phyloP scores from a whole-genome alignment of 1,140 invertebrate genomes.

The Armadillidium nasatum region DNA sequence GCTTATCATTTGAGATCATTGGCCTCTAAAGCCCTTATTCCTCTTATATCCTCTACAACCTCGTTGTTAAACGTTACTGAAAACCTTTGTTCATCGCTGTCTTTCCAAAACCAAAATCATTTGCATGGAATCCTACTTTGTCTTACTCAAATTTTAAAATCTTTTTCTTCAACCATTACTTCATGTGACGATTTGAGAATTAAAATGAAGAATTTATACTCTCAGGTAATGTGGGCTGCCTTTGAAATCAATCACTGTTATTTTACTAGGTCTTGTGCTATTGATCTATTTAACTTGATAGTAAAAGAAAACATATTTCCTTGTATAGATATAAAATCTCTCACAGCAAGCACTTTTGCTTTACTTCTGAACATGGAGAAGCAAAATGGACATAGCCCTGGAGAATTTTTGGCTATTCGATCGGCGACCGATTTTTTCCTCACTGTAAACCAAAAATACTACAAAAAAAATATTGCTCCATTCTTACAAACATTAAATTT shows the following conservation, averaged over 20 bases:
- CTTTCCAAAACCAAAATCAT: conserved; percentile 49
- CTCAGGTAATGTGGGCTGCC: background rate
- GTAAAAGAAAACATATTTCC: background rate
- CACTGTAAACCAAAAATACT: background rate
- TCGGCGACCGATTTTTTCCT: background rate
- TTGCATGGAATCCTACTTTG: conserved; percentile 57
- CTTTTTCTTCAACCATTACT: conserved; percentile 14
- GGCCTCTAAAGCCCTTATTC: conserved; percentile 61
- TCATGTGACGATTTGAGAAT: background rate
- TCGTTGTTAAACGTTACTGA: conserved; percentile 37
- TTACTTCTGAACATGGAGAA: background rate
- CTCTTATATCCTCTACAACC: conserved; percentile 56
- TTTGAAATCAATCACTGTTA: background rate
- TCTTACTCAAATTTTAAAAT: conserved; percentile 33
- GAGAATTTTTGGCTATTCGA: background rate
- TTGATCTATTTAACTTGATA: background rate
- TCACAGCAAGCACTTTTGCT: background rate
- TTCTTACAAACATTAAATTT: background rate
- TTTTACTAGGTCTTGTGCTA: background rate
- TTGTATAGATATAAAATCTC: background rate
- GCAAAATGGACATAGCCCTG: background rate
- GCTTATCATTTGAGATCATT: conserved; percentile 62
- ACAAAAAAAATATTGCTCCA: background rate
- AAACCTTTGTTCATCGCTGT: conserved; percentile 25
- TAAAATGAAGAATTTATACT: background rate